Evolutionary conservation across 2,797 vertebrate species (phyloP), one percentile per base, ranked within the genome.

Genomic region (Danio kyathit): DNA sequence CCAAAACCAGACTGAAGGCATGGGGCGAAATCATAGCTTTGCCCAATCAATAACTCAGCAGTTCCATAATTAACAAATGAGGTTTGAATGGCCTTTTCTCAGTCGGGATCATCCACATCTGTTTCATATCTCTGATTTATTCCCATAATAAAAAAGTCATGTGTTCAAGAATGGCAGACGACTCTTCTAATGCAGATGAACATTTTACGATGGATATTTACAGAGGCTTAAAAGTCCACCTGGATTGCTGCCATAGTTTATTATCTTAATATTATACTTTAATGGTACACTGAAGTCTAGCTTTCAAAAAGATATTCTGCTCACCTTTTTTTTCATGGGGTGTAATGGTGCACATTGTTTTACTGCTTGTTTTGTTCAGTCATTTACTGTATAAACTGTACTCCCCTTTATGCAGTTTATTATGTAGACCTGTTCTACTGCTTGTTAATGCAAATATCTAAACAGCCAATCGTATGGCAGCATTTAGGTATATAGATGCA

Each of bases 11-110:
- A 46, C 49, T 9, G 38, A 56, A 13, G 46, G 16, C 46, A 60
- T 46, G 77, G 6, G 13, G 38, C 21, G 49, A 75, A 54, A 56
- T 67, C 70, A 82, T 61, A n/a, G n/a, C 51, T 49, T 74, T 46
- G 49, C 38, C 56, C 57, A 80, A 83, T 85, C 81, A 86, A 84
- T 81, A 82, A 83, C 77, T 19, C 76, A 77, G 69, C 67, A 80
- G 83, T 71, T 69, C 74, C 69, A 81, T 88, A 83, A 83, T 84
- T 78, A 84, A 81, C 79, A 83, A 83, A 83, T 84, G 67, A 82
- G 48, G 52, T 75, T 48, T 74, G 75, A 79, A 81, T 19, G 70
- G 29, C 12, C 14, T 75, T 67, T 70, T 77, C 76, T 80, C 65
- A 52, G 16, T 29, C 19, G 54, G 64, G 64, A 83, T 41, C 48